Base-by-base conservation (phyloP, 2,113 vertebrate species). In the Gymnorhina tibicen region DNA sequence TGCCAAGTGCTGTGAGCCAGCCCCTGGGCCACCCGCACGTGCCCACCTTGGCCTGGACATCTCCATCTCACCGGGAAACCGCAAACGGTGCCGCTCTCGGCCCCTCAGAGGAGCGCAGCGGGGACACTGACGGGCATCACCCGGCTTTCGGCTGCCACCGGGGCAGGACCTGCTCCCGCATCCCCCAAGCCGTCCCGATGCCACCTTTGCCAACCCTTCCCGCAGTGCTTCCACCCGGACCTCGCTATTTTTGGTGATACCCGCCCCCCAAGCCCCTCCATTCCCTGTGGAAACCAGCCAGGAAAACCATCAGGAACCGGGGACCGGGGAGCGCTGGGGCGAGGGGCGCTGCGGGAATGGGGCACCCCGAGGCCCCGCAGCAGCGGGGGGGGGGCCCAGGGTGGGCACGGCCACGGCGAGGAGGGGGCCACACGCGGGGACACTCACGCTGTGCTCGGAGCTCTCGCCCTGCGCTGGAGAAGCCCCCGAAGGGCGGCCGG, bases 181-280 rank as follows among this genome's bases (percentile, higher is more conserved):
- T 50, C 67, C 70, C 55, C 41, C 62, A 5, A 30, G 49, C 56
- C 11, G 2, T 14, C 37, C 73, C 0, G 3, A 6, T 15, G 18
- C 42, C 30, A 10, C 47, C 32, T n/a, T 1, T 10, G 18, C 7
- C n/a, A 11, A 11, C 82, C 33, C 37, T n/a, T n/a, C 74, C 49
- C 9, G 9, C 33, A 1, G 42, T 0, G 42, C n/a, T 62, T 30
- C 68, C 11, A 28, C 41, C 26, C 69, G 3, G 17, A 13, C 17
- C 15, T 66, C 18, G 1, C 17, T 20, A 0, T 3, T 59, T 42
- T 21, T 5, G 35, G 33, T 1, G 82, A 33, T 1, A 6, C 13
- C 37, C 10, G 18, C 30, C 19, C 12, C 1, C 13, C 1, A 1
- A 53, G 0, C 9, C 58, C 53, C 28, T 56, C 69, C 30, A 5